Evolutionary conservation across 2,113 vertebrate species (phyloP).

Genomic region (Sorex araneus): DNA sequence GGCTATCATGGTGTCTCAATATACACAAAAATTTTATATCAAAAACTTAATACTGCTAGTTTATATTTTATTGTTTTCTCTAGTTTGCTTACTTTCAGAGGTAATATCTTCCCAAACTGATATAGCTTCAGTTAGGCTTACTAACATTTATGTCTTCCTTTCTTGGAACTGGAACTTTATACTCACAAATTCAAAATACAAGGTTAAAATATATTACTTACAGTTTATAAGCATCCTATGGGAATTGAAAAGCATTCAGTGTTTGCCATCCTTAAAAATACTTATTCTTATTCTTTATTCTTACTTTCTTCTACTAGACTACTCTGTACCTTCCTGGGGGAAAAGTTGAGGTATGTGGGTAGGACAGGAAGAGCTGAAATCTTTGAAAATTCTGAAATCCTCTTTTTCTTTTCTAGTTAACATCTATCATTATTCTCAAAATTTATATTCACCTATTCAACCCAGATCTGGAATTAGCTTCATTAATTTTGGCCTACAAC

Average conservation of each 20-base stretch:
- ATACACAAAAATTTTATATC: background rate
- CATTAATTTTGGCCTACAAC: background rate
- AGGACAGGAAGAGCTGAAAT: background rate
- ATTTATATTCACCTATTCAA: background rate
- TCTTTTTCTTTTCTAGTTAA: background rate
- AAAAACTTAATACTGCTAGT: background rate
- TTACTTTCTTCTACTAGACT: constrained; percentile 18
- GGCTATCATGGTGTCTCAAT: no score
- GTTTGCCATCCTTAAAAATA: background rate
- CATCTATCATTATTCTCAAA: background rate
- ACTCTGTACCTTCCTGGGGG: background rate
- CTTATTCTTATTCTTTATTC: background rate
- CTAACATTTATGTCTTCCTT: background rate
- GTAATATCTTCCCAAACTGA: background rate
- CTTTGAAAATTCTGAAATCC: background rate
- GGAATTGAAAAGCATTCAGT: constrained; percentile 13
- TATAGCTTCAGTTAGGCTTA: background rate
- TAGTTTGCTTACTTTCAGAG: background rate
- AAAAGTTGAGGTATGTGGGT: background rate
- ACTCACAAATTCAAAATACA: constrained; percentile 5
- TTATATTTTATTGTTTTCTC: constrained; percentile 10
- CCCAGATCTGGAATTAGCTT: constrained; percentile 24
- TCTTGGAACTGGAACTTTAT: background rate
- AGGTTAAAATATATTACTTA: background rate
- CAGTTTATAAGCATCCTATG: background rate